Base-by-base conservation (phyloP, 2,888 invertebrate genomes). In the Diaperis boleti region DNA sequence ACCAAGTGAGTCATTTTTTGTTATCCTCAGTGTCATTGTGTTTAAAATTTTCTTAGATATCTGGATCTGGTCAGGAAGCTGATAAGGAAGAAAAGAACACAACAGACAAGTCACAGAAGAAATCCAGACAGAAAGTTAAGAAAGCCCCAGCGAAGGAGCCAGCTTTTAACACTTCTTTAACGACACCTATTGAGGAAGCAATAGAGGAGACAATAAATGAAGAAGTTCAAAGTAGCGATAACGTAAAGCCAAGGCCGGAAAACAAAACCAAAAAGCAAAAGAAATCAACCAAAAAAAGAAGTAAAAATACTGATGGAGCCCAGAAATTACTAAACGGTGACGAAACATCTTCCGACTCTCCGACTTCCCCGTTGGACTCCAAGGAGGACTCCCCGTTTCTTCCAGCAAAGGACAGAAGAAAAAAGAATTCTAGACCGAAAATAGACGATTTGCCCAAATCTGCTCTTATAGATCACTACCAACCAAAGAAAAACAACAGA, bases 141-240 rank as follows among this genome's bases (percentile, higher is more conserved):
- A 72, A 65, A 63, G 69, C 66, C 26, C 22, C 60, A 33, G 18
- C 59, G 47, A 69, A 69, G 45, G 71, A 71, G 20, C 74, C 74
- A 26, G 56, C 63, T 13, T 74, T 74, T 47, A 68, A 55, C 45
- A 74, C 74, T 22, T 68, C 64, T 47, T 55, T 75, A 41, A 50
- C 62, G 20, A 67, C 69, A 10, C 72, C 76, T 6, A 72, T 75
- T 61, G 74, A 75, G 62, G 69, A 73, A 41, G 59, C 73, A 37
- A 69, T 75, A 41, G 72, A 71, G 62, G 75, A 76, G 62, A 72
- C 70, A 1, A 54, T 75, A 44, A 67, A 59, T 33, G 70, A 72
- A 63, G 69, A 69, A 50, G 39, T 26, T 4, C 20, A 8, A 52
- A 39, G 2, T 22, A 14, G 18, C n/a, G 13, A 17, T 11, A 15